A percentile compares a stretch with the other conserved stretches of the same genome.
Evolutionary conservation across 2,797 vertebrate genomes (phyloP).

Genomic region (Triplophysa yarkandensis): DNA sequence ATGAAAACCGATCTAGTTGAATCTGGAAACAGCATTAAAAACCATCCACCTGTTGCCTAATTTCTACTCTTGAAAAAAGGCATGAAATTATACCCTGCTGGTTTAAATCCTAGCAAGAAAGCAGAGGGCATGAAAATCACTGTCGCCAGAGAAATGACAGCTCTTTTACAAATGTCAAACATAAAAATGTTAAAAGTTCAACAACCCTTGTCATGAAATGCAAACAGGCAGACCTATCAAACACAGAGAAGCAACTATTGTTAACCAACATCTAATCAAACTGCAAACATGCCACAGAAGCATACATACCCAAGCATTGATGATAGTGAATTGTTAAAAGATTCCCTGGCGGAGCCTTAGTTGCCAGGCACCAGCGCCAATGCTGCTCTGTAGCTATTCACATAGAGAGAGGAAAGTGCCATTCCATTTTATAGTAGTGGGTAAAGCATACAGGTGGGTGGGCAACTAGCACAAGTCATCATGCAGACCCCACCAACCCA

Average conservation of each 20-base stretch:
- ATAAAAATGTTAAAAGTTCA: conserved; percentile 1
- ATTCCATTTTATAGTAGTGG: conserved; percentile 57
- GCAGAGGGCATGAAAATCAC: conserved; percentile 1
- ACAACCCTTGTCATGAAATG: background rate
- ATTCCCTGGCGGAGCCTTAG: conserved; percentile 54
- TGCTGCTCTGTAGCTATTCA: conserved; percentile 55
- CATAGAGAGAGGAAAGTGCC: conserved; percentile 50
- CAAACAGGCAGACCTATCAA: conserved; percentile 7
- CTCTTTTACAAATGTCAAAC: conserved; percentile 19
- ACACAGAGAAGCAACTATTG: conserved; percentile 17
- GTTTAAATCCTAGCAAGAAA: background rate
- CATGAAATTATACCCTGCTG: conserved; percentile 1
- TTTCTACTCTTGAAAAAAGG: background rate
- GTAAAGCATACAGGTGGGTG: conserved; percentile 61
- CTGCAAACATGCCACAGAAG: conserved; percentile 50
- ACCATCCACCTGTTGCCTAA: background rate
- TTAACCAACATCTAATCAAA: conserved; percentile 26
- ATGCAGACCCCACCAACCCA: conserved; percentile 13
- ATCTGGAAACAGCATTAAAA: background rate
- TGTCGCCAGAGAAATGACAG: background rate
- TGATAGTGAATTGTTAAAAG: conserved; percentile 55
- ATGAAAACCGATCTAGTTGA: background rate
- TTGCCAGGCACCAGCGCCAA: conserved; percentile 61
- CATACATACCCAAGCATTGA: conserved; percentile 62
- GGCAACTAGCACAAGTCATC: conserved; percentile 49